A percentile compares a stretch with the other conserved stretches of the same genome.
phyloP scores from a whole-genome alignment of 2,888 invertebrate genomes.

The Dermolepida albohirtum region DNA sequence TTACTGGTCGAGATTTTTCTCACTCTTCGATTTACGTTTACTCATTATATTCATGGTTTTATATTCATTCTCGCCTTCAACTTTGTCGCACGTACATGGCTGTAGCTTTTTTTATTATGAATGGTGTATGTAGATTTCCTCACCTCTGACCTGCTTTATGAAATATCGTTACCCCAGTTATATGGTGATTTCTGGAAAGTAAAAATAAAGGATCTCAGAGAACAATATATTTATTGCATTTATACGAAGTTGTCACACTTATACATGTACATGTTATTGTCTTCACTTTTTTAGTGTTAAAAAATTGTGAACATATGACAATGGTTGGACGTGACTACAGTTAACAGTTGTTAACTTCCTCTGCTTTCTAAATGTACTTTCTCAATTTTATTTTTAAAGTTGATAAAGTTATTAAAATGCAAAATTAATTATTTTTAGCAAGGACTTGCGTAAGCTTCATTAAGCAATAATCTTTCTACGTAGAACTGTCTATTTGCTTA shows the following conservation, averaged over 20 bases:
- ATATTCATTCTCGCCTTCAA: background rate
- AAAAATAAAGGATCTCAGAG: constrained; percentile 21
- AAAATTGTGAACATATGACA: constrained; percentile 6
- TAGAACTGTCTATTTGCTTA: too few relatives aligned
- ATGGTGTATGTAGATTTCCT: constrained; percentile 32
- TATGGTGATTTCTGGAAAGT: constrained; percentile 29
- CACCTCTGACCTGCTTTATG: constrained; percentile 40
- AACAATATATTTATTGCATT: constrained; percentile 23
- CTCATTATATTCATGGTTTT: constrained; percentile 3
- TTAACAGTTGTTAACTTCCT: background rate
- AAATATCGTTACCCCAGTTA: constrained; percentile 23
- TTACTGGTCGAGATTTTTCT: constrained; percentile 27
- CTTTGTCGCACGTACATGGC: constrained; percentile 19
- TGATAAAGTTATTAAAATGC: too few relatives aligned
- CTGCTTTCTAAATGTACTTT: too few relatives aligned
- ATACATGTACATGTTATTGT: constrained; percentile 18
- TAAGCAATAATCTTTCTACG: too few relatives aligned
- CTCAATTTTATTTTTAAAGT: too few relatives aligned
- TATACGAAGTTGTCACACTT: constrained; percentile 17
- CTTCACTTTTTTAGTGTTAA: constrained; percentile 14
- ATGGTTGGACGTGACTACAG: too few relatives aligned
- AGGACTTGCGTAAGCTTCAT: too few relatives aligned
- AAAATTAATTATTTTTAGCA: too few relatives aligned
- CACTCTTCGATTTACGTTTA: background rate
- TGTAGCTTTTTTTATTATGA: constrained; percentile 17